Evolutionary conservation across 2,113 vertebrate species (phyloP).

Genomic region (Pelobates fuscus): DNA sequence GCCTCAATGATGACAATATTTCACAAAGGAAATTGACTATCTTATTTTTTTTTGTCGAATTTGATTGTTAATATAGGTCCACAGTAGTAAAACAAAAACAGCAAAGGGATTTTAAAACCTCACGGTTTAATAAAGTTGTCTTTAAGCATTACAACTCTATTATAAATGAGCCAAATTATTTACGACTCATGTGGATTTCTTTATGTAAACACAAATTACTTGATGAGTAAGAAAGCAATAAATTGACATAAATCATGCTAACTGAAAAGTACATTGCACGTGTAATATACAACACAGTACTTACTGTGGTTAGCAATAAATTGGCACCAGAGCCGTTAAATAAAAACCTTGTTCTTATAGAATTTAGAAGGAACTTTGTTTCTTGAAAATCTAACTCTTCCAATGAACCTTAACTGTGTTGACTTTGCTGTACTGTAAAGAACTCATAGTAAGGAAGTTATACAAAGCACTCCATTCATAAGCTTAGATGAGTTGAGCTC

Average conservation of each 20-base stretch:
- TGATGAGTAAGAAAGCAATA: not conserved
- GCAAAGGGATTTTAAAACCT: not conserved
- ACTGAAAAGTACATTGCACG: not conserved
- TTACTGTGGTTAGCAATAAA: conserved; percentile 9
- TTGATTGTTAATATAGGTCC: no score
- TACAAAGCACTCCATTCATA: conserved; percentile 38
- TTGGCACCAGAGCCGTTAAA: not conserved
- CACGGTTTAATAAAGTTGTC: not conserved
- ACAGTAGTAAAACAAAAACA: not conserved
- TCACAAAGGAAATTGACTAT: no score
- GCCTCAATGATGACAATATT: no score
- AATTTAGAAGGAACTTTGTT: not conserved
- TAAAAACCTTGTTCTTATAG: conserved; percentile 4
- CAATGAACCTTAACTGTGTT: conserved; percentile 40
- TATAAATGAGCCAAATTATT: not conserved
- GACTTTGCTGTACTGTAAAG: conserved; percentile 21
- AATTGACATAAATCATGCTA: not conserved
- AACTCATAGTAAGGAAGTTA: conserved; percentile 29
- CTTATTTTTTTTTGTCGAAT: no score
- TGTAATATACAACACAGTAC: not conserved
- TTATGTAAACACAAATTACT: not conserved
- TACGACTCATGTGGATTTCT: not conserved
- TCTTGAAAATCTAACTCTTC: conserved; percentile 13
- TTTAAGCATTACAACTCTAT: not conserved
- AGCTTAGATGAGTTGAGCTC: not conserved